Evolutionary conservation across 2,113 vertebrate species (phyloP).

Genomic region (Phalacrocorax carbo): DNA sequence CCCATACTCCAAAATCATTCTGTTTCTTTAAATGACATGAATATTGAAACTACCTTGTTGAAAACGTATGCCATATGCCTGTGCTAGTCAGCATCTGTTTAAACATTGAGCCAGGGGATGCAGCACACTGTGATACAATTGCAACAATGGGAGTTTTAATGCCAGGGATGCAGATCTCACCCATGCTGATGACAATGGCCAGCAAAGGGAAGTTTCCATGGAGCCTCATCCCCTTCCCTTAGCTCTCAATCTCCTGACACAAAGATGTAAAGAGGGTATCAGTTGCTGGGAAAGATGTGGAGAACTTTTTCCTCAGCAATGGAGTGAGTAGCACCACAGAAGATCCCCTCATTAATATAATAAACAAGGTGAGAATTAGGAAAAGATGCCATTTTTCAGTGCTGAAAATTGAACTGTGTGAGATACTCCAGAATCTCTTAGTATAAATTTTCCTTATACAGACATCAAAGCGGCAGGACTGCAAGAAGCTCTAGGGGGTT

Average conservation of each 20-base stretch:
- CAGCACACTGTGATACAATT: background rate
- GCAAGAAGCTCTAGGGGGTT: background rate
- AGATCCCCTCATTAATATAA: background rate
- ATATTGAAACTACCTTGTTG: background rate
- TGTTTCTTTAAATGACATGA: background rate
- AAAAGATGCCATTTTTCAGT: background rate
- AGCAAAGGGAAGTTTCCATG: constrained; percentile 2
- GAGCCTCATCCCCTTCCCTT: background rate
- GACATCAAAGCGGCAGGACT: constrained; percentile 62
- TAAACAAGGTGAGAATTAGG: background rate
- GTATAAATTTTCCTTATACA: constrained; percentile 47
- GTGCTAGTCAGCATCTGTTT: background rate
- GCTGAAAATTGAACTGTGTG: background rate
- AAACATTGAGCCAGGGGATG: background rate
- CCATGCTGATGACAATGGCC: background rate
- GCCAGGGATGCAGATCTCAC: background rate
- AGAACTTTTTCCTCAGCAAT: background rate
- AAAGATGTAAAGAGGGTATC: background rate
- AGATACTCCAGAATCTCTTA: background rate
- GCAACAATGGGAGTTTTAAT: background rate
- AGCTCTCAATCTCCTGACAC: background rate
- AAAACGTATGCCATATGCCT: background rate
- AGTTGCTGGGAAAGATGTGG: background rate
- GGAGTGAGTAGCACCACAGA: background rate
- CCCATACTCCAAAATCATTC: background rate